These are phyloP conservation scores for Lanistes nyassanus DNA, from an alignment of 1,140 invertebrate species.

Conservation along the genomic window DNA sequence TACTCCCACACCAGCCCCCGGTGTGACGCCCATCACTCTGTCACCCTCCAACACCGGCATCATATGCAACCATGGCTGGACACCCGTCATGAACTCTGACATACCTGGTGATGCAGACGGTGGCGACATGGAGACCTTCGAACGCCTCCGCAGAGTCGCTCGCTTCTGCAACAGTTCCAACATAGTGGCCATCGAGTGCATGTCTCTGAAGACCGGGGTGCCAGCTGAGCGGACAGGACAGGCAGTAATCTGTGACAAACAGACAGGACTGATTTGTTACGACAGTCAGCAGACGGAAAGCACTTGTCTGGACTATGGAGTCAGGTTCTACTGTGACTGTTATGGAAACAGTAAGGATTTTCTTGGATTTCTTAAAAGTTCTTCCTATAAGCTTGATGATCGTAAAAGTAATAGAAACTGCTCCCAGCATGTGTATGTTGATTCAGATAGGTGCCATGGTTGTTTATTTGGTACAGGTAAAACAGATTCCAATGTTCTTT, in stretches of 20 bases:
- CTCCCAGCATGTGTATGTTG: no score
- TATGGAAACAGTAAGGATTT: constrained; percentile 9
- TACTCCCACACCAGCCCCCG: not conserved
- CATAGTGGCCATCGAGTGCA: constrained; percentile 41
- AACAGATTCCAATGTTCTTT: no score
- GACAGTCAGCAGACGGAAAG: constrained; percentile 41
- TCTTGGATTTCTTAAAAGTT: no score
- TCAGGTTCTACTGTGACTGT: constrained; percentile 65
- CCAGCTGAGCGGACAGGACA: constrained; percentile 36
- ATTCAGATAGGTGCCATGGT: no score
- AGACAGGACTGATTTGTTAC: constrained; percentile 41
- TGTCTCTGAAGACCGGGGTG: constrained; percentile 30
- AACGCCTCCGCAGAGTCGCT: constrained; percentile 42
- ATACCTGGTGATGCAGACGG: constrained; percentile 29
- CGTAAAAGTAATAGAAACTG: no score
- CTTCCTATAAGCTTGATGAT: no score
- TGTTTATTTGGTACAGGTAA: no score
- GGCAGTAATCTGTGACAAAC: constrained; percentile 43
- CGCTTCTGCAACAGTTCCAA: constrained; percentile 41
- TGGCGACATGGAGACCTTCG: constrained; percentile 49
- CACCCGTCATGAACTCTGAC: constrained; percentile 42
- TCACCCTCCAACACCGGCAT: constrained; percentile 9
- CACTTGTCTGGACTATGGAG: constrained; percentile 58
- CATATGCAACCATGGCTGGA: constrained; percentile 50
- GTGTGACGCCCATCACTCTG: constrained; percentile 19